Evolutionary conservation across 2,888 invertebrate genomes (phyloP), one percentile per base, ranked within the genome.

Genomic region (Caenorhabditis becei): DNA sequence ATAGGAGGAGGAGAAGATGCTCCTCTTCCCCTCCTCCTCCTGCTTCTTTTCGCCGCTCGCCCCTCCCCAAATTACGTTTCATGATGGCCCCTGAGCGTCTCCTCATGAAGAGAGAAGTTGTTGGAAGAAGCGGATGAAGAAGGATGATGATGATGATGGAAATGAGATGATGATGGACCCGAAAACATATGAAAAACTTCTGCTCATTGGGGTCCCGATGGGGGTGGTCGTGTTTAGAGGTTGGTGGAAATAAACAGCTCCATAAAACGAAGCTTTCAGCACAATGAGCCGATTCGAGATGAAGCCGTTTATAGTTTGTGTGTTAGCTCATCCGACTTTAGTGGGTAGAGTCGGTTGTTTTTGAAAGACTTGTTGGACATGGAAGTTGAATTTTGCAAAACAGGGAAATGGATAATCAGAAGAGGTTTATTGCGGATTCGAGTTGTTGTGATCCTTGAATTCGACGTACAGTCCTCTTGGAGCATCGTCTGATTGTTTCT

Each of bases 61-160:
- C 32, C 47, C 56, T 63, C 47, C n/a, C 66, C 75, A 75, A 75
- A 75, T 75, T 75, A 75, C 75, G 75, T 75, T 75, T 75, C 75
- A 75, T 75, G 72, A 59, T 61, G 61, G 61, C 41, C 70, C 70
- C 53, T 51, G 59, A 70, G 59, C 71, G 54, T 26, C 49, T 49
- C 41, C 41, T n/a, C n/a, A n/a, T n/a, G n/a, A n/a, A n/a, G 56
- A 71, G 56, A 56, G 32, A 8, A 54, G n/a, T 44, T 35, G 63
- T 56, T 63, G 51, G 47, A 65, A 56, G 28, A 62, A 24, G 20
- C 35, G 14, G 23, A 61, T 11, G 10, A 59, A 75, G 61, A 51
- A 65, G 44, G 59, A 66, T 59, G 56, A 58, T 61, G 77, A 61
- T 61, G 58, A 37, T 44, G 47, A 56, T 37, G 26, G 37, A 44